Evolutionary conservation across 2,113 vertebrate genomes (phyloP), one percentile per base, ranked within the genome.

Genomic region (Psophia crepitans): DNA sequence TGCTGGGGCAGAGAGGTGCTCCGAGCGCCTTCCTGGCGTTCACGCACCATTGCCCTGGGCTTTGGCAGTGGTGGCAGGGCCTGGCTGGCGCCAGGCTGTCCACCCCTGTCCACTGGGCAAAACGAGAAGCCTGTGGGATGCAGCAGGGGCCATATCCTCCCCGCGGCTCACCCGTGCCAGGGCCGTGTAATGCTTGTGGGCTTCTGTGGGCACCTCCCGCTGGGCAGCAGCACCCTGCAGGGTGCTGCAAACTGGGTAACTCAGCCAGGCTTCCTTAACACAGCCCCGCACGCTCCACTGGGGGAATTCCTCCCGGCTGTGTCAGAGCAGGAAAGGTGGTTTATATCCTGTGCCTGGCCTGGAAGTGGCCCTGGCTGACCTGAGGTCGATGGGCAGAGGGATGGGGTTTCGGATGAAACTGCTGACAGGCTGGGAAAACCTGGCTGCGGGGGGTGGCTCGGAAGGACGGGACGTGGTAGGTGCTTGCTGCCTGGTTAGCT

Each of bases 261-360:
- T 64, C 11, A 1, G 7, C 46, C 1, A 1, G 83, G 57, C 95
- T 90, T 94, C 97, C 96, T 97, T 97, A 97, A 96, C 44, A 8
- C 33, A n/a, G 41, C 49, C 39, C 33, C 3, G 37, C 54, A 11
- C 3, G 0, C 35, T 89, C 54, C 76, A 26, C 37, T 20, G 53
- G 90, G 95, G 96, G 96, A 97, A 97, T 96, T 97, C 96, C 96
- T 93, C 63, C 51, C 5, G 80, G 56, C 89, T 80, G 79, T 43
- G 57, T 96, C 92, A 87, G 43, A 92, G 96, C 97, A 98, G 97
- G 96, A 98, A 98, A 98, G 95, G 97, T 96, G 97, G 90, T 24
- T 96, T 90, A 90, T 96, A 84, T 97, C 97, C 97, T 96, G 95
- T 91, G 74, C 58, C 53, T 79, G 85, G 75, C 77, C 76, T 64